Conservation (phyloP, 1,140 invertebrate genomes). For the Xylocopa sonorina region DNA sequence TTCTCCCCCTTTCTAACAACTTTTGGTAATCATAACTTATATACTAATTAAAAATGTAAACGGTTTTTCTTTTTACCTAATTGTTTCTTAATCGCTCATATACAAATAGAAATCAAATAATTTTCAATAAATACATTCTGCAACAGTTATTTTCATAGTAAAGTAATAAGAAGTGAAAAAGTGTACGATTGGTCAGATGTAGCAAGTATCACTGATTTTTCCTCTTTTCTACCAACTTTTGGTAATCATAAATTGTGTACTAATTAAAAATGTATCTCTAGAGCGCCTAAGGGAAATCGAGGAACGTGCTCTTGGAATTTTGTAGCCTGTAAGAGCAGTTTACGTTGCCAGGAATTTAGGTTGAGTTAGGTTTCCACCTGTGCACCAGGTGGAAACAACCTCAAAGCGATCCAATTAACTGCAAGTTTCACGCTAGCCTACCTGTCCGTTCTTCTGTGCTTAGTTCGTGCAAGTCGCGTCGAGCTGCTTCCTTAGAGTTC, state of each 20-base stretch:
- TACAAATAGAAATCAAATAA: too few relatives aligned
- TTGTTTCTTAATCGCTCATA: too few relatives aligned
- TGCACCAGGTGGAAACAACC: constrained; percentile 9
- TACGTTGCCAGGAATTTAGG: not conserved
- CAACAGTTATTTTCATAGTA: too few relatives aligned
- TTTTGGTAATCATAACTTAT: too few relatives aligned
- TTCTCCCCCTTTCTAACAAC: not conserved
- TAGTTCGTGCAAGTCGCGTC: too few relatives aligned
- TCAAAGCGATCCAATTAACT: constrained; percentile 33
- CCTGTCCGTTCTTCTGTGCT: not conserved
- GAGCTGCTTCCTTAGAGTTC: not conserved
- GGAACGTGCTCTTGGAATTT: not conserved
- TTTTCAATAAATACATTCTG: too few relatives aligned
- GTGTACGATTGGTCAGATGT: not conserved
- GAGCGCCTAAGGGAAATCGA: too few relatives aligned
- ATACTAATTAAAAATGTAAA: too few relatives aligned
- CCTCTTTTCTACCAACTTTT: not conserved
- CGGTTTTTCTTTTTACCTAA: not conserved
- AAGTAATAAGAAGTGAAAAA: not conserved
- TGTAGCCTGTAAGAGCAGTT: not conserved
- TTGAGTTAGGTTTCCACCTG: too few relatives aligned
- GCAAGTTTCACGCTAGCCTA: constrained; percentile 15
- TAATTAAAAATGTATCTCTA: too few relatives aligned
- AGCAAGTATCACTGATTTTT: not conserved
- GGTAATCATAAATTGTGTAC: too few relatives aligned